phyloP scores from a whole-genome alignment of 1,140 invertebrate genomes.

The Drosophila parvula region DNA sequence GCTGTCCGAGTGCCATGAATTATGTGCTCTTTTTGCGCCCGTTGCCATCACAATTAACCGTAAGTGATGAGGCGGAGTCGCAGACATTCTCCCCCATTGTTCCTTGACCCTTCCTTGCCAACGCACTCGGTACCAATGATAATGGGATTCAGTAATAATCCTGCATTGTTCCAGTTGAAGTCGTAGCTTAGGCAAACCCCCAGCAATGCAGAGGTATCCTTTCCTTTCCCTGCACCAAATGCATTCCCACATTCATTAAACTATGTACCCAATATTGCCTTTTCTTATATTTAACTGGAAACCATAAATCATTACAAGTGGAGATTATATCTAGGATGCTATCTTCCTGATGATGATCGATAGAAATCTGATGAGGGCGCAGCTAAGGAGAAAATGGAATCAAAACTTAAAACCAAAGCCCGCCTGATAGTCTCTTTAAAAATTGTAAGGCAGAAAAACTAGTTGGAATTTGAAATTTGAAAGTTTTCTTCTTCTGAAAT shows the following conservation, averaged over 20 bases:
- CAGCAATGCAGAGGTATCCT: too few species aligned
- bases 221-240: too few species aligned
- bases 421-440: too few species aligned
- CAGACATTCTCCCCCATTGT: neutral
- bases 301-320: too few species aligned
- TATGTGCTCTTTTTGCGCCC: conserved; percentile 61
- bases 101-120: conserved; percentile 1
- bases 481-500: too few species aligned
- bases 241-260: too few species aligned
- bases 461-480: too few species aligned
- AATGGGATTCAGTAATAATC: neutral
- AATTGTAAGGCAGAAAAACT: too few species aligned
- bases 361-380: conserved; percentile 42
- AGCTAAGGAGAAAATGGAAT: conserved; percentile 47
- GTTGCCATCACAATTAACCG: conserved; percentile 58
- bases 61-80: conserved; percentile 59
- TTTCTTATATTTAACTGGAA: too few species aligned
- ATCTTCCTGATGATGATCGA: conserved; percentile 16
- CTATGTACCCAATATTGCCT: too few species aligned
- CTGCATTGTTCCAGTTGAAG: neutral
- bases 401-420: too few species aligned
- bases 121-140: neutral
- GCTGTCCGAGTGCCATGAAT: conserved; percentile 58
- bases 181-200: neutral
- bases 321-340: too few species aligned